A percentile compares a stretch with the other conserved stretches of the same genome.
phyloP scores from a whole-genome alignment of 2,888 invertebrate genomes.

The Lasioglossum pauxillum region DNA sequence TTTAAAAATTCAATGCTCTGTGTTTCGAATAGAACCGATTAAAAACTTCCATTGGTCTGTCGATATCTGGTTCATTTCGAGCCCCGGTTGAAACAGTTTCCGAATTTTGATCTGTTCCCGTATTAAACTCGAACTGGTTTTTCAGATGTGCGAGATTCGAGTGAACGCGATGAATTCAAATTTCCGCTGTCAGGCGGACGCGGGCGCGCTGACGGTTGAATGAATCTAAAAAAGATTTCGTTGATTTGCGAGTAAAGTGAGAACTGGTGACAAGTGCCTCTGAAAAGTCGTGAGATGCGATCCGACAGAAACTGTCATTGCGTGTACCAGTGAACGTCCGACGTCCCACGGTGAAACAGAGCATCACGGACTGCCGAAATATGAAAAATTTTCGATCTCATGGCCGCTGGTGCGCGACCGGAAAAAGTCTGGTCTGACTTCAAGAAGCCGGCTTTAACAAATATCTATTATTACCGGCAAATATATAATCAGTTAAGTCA shows the following conservation, averaged over 20 bases:
- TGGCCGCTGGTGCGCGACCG: background rate
- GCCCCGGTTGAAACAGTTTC: background rate
- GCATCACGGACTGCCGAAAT: constrained; percentile 14
- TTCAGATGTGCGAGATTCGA: background rate
- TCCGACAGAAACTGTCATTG: constrained; percentile 32
- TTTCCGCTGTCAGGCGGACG: background rate
- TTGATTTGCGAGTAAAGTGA: background rate
- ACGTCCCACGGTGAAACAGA: constrained; percentile 4
- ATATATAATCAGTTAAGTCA: background rate
- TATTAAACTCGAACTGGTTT: background rate
- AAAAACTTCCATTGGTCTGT: background rate
- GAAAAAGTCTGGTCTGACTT: background rate
- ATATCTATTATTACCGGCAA: background rate
- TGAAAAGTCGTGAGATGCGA: constrained; percentile 17
- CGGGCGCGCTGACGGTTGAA: background rate
- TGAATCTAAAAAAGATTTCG: background rate
- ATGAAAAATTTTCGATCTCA: constrained; percentile 32
- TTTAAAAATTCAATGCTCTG: background rate
- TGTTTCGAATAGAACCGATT: background rate
- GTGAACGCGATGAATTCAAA: background rate
- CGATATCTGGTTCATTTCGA: background rate
- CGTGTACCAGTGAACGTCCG: background rate
- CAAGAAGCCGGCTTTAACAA: background rate
- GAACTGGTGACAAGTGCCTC: constrained; percentile 10
- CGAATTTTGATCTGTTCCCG: background rate